These are phyloP conservation scores for Cheilosia soror DNA, from an alignment of 2,888 invertebrate species.

Conservation along the genomic window DNA sequence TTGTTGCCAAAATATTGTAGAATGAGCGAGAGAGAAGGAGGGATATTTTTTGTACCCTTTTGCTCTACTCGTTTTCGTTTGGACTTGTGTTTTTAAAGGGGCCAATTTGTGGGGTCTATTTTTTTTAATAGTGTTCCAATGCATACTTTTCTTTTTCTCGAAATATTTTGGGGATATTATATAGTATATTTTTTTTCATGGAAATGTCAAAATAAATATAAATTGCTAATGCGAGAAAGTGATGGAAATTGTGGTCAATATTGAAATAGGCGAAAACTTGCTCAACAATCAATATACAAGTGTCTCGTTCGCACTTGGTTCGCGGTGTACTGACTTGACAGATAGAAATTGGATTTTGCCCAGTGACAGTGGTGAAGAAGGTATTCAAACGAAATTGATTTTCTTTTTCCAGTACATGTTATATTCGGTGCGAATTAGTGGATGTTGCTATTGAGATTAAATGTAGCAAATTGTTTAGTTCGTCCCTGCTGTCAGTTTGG, in stretches of 20 bases:
- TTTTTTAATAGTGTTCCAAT: slow-evolving; percentile 15
- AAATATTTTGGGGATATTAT: slow-evolving; percentile 14
- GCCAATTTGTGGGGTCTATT: slow-evolving; percentile 2
- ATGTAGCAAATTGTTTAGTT: no score
- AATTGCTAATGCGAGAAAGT: slow-evolving; percentile 36
- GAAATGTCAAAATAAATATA: slow-evolving; percentile 52
- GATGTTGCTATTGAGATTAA: no score
- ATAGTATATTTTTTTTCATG: slow-evolving; percentile 24
- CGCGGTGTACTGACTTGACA: slow-evolving; percentile 8
- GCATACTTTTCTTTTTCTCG: slow-evolving; percentile 15
- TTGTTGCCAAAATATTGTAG: slow-evolving; percentile 75
- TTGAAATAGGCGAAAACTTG: slow-evolving; percentile 14
- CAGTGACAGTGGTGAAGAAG: slow-evolving; percentile 23
- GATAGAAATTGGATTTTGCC: slow-evolving; percentile 38
- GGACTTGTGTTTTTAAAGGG: neutral
- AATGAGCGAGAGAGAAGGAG: slow-evolving; percentile 54
- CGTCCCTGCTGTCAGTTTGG: no score
- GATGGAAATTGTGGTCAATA: slow-evolving; percentile 37
- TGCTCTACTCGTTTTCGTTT: slow-evolving; percentile 30
- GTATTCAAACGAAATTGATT: slow-evolving; percentile 21
- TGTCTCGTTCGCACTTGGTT: slow-evolving; percentile 48
- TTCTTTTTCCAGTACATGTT: neutral
- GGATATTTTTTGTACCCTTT: slow-evolving; percentile 48
- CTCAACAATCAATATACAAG: slow-evolving; percentile 5
- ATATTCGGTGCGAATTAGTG: no score